Percentiles rank a stretch among this genome's conserved stretches.
phyloP scores from a whole-genome alignment of 2,113 vertebrate species.

The Mobula birostris region DNA sequence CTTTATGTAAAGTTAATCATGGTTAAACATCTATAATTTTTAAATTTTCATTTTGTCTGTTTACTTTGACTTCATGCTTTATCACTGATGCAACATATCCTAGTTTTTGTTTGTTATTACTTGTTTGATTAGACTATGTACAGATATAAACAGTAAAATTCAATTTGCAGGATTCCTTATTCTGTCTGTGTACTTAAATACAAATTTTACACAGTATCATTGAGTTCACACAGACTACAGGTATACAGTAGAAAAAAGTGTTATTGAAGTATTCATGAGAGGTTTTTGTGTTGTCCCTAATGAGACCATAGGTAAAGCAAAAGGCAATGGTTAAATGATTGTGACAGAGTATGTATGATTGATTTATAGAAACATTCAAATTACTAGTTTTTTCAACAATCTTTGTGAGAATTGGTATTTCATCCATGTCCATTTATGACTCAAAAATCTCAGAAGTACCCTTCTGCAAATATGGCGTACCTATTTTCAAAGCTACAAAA shows the following conservation, averaged over 20 bases:
- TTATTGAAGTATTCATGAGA: background rate
- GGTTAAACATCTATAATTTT: constrained; percentile 3
- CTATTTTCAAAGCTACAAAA: constrained; percentile 6
- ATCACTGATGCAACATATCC: background rate
- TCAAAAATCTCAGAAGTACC: background rate
- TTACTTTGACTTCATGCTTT: background rate
- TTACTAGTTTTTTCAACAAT: background rate
- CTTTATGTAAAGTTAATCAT: constrained; percentile 26
- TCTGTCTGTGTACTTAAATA: background rate
- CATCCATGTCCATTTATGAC: background rate
- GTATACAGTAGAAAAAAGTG: background rate
- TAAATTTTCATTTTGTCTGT: background rate
- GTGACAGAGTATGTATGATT: background rate
- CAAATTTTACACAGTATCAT: too few relatives aligned
- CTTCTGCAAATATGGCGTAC: background rate
- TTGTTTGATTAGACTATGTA: constrained; percentile 21
- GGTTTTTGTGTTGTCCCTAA: background rate
- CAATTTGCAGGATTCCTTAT: background rate
- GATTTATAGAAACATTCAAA: background rate
- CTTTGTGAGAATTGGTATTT: background rate
- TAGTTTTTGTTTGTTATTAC: background rate
- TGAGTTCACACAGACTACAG: background rate
- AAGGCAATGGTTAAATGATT: background rate
- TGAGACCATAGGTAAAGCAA: background rate
- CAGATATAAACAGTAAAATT: background rate